Evolutionary conservation across 2,113 vertebrate species (phyloP), one percentile per base, ranked within the genome.

Genomic region (Patagioenas fasciata): DNA sequence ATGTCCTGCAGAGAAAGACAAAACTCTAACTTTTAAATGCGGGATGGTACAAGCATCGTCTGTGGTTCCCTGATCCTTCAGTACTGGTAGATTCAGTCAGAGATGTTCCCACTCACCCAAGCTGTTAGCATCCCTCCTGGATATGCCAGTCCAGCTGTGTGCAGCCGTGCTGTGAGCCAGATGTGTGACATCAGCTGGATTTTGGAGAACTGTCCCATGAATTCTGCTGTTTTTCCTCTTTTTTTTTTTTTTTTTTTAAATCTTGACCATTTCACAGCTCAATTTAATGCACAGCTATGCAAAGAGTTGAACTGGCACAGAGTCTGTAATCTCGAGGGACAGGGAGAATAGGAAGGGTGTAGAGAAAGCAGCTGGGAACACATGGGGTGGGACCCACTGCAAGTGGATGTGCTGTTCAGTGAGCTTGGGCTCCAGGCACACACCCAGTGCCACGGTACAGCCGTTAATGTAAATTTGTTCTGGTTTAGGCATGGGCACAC

Each of bases 391-490:
- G 69, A 64, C 19, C 13, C 0, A 3, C 32, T 71, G 29, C 23
- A 11, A 38, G 25, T 11, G 90, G 38, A 54, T 87, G 61, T 81
- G 65, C 61, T 3, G 2, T 57, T 48, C 42, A 15, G 11, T 5
- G 25, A 31, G 62, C 81, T 75, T 19, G 44, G 44, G 44, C 58
- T 62, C 67, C 75, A 92, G 8, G 5, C 21, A 16, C 25, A 7
- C 15, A 42, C 13, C 67, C 24, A 1, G 44, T 86, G 83, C 89
- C 91, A 54, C 13, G 15, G 72, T 31, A 31, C 87, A 71, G 87
- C 89, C 31, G 3, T 57, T 83, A 57, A 65, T 42, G 91, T 51
- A 38, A n/a, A 80, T 94, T 80, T 77, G 82, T 93, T 93, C 92
- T 92, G 80, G 75, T 85, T 92, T 57, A 70, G 85, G 75, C 95